A percentile compares a stretch with the other conserved stretches of the same genome.
Conservation (phyloP, 1,140 invertebrate species). For the Meloidogyne chitwoodi region DNA sequence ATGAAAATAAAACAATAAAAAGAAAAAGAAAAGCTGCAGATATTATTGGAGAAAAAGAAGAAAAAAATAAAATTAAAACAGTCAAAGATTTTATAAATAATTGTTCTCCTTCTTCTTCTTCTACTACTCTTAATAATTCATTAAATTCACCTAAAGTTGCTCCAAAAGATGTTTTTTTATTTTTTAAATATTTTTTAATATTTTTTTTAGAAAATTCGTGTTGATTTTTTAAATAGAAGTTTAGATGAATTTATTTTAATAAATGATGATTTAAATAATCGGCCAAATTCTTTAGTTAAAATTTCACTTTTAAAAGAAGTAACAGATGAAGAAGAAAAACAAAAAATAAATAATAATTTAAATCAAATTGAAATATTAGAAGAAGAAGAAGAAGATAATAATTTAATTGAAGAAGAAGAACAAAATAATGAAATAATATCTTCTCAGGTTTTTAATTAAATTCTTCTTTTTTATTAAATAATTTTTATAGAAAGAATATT, state of each 20-base stretch:
- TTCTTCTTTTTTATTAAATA: background rate
- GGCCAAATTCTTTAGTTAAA: background rate
- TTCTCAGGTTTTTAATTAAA: background rate
- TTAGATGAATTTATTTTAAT: background rate
- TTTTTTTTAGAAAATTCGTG: background rate
- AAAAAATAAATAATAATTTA: background rate
- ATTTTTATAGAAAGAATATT: background rate
- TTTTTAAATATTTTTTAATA: background rate
- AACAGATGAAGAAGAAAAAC: background rate
- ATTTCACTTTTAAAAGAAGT: background rate
- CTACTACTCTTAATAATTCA: background rate
- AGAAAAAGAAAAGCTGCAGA: background rate
- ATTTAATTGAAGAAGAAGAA: background rate
- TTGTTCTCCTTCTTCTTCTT: background rate
- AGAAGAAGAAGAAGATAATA: background rate
- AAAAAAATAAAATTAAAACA: background rate
- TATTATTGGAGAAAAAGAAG: background rate
- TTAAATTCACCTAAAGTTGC: background rate
- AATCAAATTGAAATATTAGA: background rate
- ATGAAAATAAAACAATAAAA: background rate
- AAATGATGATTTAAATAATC: background rate
- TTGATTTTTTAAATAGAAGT: background rate
- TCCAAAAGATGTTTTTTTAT: background rate
- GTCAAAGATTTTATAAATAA: background rate
- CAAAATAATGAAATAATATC: background rate